Evolutionary conservation across 2,113 vertebrate species (phyloP).

Genomic region (Hiodon alosoides): DNA sequence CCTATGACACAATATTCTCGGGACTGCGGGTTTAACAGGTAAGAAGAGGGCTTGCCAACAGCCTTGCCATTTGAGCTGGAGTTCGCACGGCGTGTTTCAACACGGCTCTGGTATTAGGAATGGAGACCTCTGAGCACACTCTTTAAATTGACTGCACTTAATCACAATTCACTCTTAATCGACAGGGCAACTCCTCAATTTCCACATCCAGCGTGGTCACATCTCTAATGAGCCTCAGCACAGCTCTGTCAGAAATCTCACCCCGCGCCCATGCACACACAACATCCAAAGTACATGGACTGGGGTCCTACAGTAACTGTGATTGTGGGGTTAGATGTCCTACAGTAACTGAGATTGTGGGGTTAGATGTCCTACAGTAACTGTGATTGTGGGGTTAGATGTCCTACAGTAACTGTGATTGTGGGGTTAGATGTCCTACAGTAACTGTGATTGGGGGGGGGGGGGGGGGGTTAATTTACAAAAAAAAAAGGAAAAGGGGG

Average conservation of each 20-base stretch:
- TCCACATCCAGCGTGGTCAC: slow-evolving; percentile 12
- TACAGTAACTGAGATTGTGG: too few relatives aligned
- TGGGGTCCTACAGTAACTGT: too few relatives aligned
- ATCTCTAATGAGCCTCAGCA: slow-evolving; percentile 1
- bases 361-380: too few relatives aligned
- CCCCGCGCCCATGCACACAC: not conserved
- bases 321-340: too few relatives aligned
- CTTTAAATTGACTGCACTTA: slow-evolving; percentile 50
- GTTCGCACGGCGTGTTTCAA: slow-evolving; percentile 30
- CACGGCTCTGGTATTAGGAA: slow-evolving; percentile 19
- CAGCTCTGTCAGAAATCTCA: not conserved
- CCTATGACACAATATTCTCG: not conserved
- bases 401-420: too few relatives aligned
- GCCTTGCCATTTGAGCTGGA: slow-evolving; percentile 1
- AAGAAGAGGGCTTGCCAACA: not conserved
- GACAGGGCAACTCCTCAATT: slow-evolving; percentile 43
- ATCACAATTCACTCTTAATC: slow-evolving; percentile 51
- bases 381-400: too few relatives aligned
- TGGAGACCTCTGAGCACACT: slow-evolving; percentile 28
- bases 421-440: too few relatives aligned
- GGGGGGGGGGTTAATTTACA: too few relatives aligned
- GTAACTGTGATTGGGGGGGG: too few relatives aligned
- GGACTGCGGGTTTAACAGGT: not conserved
- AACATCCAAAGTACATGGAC: too few relatives aligned
- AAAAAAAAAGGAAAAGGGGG: too few relatives aligned